Evolutionary conservation across 2,888 invertebrate genomes (phyloP).

Genomic region (Alloplasta piceator): DNA sequence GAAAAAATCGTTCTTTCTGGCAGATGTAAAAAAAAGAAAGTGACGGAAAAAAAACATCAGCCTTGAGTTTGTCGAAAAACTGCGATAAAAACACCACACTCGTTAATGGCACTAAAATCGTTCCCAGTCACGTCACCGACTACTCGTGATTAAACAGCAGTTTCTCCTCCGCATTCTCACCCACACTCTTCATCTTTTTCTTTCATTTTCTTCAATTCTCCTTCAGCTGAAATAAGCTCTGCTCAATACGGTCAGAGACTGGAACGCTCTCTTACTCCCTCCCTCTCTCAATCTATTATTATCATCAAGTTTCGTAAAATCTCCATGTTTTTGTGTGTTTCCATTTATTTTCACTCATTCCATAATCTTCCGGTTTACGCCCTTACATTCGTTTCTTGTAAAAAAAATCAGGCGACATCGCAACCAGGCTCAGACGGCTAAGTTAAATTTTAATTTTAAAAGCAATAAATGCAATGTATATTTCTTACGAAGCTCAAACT

Average conservation of each 20-base stretch:
- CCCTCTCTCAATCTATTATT: constrained; percentile 29
- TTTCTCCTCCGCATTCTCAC: constrained; percentile 50
- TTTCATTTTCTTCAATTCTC: constrained; percentile 62
- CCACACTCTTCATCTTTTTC: constrained; percentile 31
- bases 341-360: constrained; percentile 28
- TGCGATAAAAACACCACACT: constrained; percentile 83
- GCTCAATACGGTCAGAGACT: constrained; percentile 70
- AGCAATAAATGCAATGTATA: constrained; percentile 82
- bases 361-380: constrained; percentile 31
- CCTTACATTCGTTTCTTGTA: constrained; percentile 70
- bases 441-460: constrained; percentile 81
- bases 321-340: constrained; percentile 50
- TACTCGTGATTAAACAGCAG: constrained; percentile 80
- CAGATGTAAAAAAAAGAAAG: constrained; percentile 78
- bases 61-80: constrained; percentile 84
- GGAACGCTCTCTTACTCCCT: background rate
- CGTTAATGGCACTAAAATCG: constrained; percentile 86
- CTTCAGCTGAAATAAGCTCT: constrained; percentile 72
- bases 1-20: constrained; percentile 83
- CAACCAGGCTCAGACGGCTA: constrained; percentile 78
- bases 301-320: constrained; percentile 39
- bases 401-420: constrained; percentile 80
- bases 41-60: constrained; percentile 83
- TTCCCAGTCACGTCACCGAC: constrained; percentile 82
- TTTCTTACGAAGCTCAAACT: constrained; percentile 80